Percentiles rank a stretch among this genome's conserved stretches.
phyloP scores from a whole-genome alignment of 2,888 invertebrate genomes.

The Scaptomyza cyrtandrae region DNA sequence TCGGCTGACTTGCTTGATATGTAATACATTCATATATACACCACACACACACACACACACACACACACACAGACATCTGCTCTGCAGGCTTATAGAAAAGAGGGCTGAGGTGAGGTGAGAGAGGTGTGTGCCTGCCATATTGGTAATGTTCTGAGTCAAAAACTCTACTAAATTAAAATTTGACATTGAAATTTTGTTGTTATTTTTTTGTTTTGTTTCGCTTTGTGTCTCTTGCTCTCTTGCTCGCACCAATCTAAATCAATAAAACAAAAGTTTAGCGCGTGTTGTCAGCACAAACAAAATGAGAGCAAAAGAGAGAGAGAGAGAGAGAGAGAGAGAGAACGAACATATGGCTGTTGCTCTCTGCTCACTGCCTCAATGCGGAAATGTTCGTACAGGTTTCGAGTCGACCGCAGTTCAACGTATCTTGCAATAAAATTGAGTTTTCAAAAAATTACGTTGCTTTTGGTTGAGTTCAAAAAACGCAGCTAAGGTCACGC shows the following conservation, averaged over 20 bases:
- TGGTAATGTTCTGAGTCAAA: conserved; percentile 76
- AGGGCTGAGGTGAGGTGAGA: conserved; percentile 6
- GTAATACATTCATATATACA: conserved; percentile 35
- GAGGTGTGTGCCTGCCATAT: conserved; percentile 57
- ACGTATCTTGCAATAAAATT: conserved; percentile 71
- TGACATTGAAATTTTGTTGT: conserved; percentile 74
- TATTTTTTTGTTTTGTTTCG: conserved; percentile 6
- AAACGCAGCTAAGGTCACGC: conserved; percentile 75
- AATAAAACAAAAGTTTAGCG: conserved; percentile 72
- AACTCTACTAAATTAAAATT: conserved; percentile 77
- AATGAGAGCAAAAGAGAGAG: conserved; percentile 17
- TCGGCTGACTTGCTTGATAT: conserved; percentile 54
- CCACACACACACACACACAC: conserved; percentile 5
- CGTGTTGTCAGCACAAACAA: conserved; percentile 44
- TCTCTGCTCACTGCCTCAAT: conserved; percentile 40
- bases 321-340: conserved; percentile 17
- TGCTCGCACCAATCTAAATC: conserved; percentile 56
- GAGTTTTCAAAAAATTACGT: conserved; percentile 39
- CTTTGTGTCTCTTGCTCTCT: conserved; percentile 29
- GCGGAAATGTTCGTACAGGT: conserved; percentile 78
- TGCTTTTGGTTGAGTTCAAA: conserved; percentile 66
- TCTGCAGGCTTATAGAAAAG: background rate
- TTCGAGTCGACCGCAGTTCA: conserved; percentile 67
- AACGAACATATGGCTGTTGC: conserved; percentile 19
- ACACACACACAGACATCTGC: conserved; percentile 6